Base-by-base conservation (phyloP, 1,140 invertebrate species). In the Uloborus diversus region DNA sequence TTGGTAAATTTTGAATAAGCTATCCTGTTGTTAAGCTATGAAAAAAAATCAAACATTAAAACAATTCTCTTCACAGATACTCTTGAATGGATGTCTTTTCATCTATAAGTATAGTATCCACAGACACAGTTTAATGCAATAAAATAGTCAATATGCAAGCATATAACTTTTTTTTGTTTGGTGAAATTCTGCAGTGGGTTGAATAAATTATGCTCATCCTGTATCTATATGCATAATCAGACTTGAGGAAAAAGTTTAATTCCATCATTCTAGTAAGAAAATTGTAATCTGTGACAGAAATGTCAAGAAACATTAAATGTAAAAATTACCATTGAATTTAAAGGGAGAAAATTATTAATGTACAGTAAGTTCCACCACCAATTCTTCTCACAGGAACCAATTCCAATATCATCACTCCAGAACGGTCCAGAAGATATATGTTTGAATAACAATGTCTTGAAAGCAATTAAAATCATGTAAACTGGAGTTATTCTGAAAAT, bases 311-410 rank as follows among this genome's bases (percentile, higher is more conserved):
- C 30, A 57, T 62, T 17, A 2, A 3, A 13, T 65, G 25, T 9
- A 56, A 65, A 28, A 17, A 4, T 32, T 62, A 73, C 70, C 57
- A 73, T 73, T n/a, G 61, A 79, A 47, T 73, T 42, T n/a, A 73
- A 14, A 17, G 70, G 70, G 4, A 73, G 33, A 51, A 86, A 82
- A 73, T 86, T 86, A 23, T 83, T 83, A 9, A 84, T 65, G 53
- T 85, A 85, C 3, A 84, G 69, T 0, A 82, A 27, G 64, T 86
- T 86, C 62, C 83, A 73, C 85, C 84, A 86, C 85, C 85, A 86
- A 47, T 83, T 81, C n/a, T 81, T 70, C 30, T 80, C 69, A 56
- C 85, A 86, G 30, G 68, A 69, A 2, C 1, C 14, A 27, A 81
- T 79, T 32, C 62, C 49, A 4, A 57, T 80, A 20, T 78, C 70